Conservation (phyloP, 1,140 invertebrate species). For the Sogatella furcifera region DNA sequence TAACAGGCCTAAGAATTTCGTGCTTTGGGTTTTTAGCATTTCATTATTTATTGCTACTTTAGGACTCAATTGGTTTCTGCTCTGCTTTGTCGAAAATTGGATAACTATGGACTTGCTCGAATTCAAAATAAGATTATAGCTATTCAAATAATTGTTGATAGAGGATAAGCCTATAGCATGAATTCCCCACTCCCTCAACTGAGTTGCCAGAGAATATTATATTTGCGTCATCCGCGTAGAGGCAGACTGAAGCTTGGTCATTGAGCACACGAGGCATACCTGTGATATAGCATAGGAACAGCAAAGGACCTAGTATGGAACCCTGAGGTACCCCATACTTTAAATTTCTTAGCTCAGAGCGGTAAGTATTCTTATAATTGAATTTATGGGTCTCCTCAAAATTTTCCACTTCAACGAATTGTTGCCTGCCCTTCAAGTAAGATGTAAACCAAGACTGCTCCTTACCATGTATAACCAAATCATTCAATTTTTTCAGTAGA, state of each 20-base stretch:
- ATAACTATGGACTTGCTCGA: too few relatives aligned
- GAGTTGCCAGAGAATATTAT: background rate
- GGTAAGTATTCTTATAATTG: background rate
- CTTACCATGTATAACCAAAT: background rate
- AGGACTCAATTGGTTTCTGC: too few relatives aligned
- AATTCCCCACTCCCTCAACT: too few relatives aligned
- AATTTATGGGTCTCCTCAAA: background rate
- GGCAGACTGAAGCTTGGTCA: background rate
- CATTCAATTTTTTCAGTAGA: background rate
- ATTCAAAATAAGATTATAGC: too few relatives aligned
- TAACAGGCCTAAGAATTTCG: too few relatives aligned
- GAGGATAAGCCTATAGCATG: too few relatives aligned
- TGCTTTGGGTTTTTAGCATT: too few relatives aligned
- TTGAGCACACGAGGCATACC: background rate
- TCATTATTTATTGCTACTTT: too few relatives aligned
- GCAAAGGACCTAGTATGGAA: background rate
- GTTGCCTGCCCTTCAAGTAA: background rate
- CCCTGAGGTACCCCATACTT: slow-evolving; percentile 1
- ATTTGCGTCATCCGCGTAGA: slow-evolving; percentile 5
- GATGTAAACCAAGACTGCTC: background rate
- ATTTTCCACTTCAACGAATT: background rate
- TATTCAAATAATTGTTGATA: too few relatives aligned
- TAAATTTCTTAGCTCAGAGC: background rate
- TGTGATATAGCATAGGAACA: background rate
- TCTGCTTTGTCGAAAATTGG: too few relatives aligned